A percentile compares a stretch with the other conserved stretches of the same genome.
These are phyloP conservation scores for Macrosiphum euphorbiae DNA, from an alignment of 2,888 invertebrate species.

Conservation along the genomic window DNA sequence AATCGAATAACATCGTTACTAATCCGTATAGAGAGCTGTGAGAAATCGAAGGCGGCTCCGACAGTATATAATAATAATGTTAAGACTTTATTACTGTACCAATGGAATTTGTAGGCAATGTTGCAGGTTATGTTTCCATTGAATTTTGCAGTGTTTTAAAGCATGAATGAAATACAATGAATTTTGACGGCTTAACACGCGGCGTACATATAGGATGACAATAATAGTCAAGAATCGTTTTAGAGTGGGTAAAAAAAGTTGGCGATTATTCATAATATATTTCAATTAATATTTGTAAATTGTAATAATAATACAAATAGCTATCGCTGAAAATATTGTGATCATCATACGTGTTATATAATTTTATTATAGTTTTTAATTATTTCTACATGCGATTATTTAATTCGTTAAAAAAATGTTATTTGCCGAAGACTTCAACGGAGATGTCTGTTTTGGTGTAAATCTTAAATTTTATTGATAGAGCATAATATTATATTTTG, in stretches of 20 bases:
- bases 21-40: conserved; percentile 12
- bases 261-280: neutral
- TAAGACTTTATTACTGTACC: neutral
- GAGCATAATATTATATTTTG: neutral
- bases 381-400: neutral
- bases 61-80: neutral
- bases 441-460: neutral
- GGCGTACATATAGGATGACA: neutral
- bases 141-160: neutral
- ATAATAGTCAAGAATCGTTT: neutral
- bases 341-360: neutral
- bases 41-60: neutral
- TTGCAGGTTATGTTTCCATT: neutral
- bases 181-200: neutral
- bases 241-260: neutral
- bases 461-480: neutral
- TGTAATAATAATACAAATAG: neutral
- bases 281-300: neutral
- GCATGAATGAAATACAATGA: neutral
- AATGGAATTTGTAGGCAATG: neutral
- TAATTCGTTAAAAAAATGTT: neutral
- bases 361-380: neutral
- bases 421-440: neutral
- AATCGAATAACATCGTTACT: conserved; percentile 13
- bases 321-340: neutral